Evolutionary conservation across 2,888 invertebrate genomes (phyloP).

Genomic region (Spilosoma lubricipeda): DNA sequence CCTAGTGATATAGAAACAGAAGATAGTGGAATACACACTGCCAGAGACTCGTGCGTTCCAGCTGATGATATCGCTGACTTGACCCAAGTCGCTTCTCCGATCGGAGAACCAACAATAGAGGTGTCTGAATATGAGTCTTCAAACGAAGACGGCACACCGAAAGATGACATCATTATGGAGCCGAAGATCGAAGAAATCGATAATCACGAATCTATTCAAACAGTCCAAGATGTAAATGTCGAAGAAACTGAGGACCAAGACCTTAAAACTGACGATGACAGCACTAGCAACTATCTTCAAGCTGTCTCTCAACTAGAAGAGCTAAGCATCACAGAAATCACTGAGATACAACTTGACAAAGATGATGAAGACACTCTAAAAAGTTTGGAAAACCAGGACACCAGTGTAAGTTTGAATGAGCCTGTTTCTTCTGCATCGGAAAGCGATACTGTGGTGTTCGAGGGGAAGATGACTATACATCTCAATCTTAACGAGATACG

Average conservation of each 20-base stretch:
- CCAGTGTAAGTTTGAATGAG: constrained; percentile 86
- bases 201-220: constrained; percentile 60
- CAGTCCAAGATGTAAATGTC: constrained; percentile 74
- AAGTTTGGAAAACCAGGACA: constrained; percentile 84
- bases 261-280: constrained; percentile 76
- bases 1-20: constrained; percentile 90
- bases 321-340: constrained; percentile 77
- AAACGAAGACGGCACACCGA: constrained; percentile 72
- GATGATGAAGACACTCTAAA: constrained; percentile 84
- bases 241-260: constrained; percentile 82
- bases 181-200: constrained; percentile 70
- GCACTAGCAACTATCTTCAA: constrained; percentile 79
- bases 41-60: constrained; percentile 92
- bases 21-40: constrained; percentile 93
- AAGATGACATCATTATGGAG: constrained; percentile 68
- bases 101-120: constrained; percentile 78
- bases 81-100: constrained; percentile 80
- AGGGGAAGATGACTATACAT: constrained; percentile 85
- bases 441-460: constrained; percentile 83
- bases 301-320: constrained; percentile 81
- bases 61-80: constrained; percentile 90
- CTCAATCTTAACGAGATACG: constrained; percentile 84
- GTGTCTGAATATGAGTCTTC: constrained; percentile 81
- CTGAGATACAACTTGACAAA: constrained; percentile 83
- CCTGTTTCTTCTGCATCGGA: constrained; percentile 80